phyloP scores from a whole-genome alignment of 2,113 vertebrate species.

The Limnothrissa miodon region DNA sequence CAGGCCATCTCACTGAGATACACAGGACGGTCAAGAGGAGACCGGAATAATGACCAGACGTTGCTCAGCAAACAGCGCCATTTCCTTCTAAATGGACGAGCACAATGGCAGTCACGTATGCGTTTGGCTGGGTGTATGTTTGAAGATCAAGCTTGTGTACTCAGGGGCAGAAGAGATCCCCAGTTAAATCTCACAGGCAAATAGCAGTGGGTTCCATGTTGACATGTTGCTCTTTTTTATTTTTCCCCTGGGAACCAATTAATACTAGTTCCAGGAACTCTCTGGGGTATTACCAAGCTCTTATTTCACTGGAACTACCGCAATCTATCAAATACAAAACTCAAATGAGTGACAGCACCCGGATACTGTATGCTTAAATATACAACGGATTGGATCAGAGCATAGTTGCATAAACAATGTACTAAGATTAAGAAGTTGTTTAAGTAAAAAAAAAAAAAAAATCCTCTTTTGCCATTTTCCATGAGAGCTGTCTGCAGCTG shows the following conservation, averaged over 20 bases:
- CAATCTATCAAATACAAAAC: background rate
- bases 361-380: background rate
- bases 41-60: constrained; percentile 49
- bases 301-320: background rate
- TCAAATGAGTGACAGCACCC: background rate
- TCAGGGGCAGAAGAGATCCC: constrained; percentile 63
- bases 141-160: constrained; percentile 48
- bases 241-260: background rate
- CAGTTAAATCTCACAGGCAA: constrained; percentile 50
- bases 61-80: constrained; percentile 63
- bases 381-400: background rate
- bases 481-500: background rate
- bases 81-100: constrained; percentile 60
- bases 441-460: background rate
- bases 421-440: background rate
- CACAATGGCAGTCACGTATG: constrained; percentile 53
- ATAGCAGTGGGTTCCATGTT: background rate
- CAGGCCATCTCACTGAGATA: background rate
- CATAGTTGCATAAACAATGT: background rate
- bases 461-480: background rate
- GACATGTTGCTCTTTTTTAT: background rate
- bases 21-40: constrained; percentile 45
- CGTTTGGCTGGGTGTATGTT: constrained; percentile 57
- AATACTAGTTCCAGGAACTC: background rate
- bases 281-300: background rate